Conservation (phyloP, 2,113 vertebrate species). For the Cyanoramphus novaezelandiae region DNA sequence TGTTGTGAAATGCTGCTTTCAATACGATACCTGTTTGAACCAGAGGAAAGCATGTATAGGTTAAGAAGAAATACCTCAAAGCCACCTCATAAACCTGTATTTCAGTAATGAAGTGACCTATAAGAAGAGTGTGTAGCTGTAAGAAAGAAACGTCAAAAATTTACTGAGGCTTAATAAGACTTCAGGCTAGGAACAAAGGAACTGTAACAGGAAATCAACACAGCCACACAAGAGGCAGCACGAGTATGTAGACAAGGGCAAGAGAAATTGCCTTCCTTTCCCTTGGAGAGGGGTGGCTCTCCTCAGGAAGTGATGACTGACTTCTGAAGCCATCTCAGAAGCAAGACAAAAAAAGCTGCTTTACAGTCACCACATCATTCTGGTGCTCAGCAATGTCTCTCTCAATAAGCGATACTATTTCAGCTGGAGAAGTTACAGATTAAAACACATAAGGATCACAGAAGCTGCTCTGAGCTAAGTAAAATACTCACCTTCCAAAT, state of each 20-base stretch:
- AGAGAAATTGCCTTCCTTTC: neutral
- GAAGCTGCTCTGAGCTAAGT: neutral
- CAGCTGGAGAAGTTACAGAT: neutral
- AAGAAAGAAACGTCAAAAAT: neutral
- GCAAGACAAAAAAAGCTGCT: neutral
- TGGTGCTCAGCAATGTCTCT: neutral
- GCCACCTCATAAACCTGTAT: neutral
- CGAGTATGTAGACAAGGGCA: neutral
- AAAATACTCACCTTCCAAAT: slow-evolving; percentile 82
- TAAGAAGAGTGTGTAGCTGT: neutral
- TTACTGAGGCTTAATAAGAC: neutral
- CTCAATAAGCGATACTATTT: neutral
- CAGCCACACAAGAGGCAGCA: neutral
- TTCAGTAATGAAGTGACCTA: neutral
- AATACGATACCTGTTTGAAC: slow-evolving; percentile 80
- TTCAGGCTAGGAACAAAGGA: neutral
- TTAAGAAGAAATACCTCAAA: neutral
- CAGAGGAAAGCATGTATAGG: neutral
- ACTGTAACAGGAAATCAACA: neutral
- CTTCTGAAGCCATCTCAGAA: neutral
- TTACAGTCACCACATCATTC: neutral
- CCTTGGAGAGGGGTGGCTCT: neutral
- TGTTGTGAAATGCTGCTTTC: slow-evolving; percentile 78
- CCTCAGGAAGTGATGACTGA: neutral
- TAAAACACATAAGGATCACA: neutral